phyloP scores from a whole-genome alignment of 2,888 invertebrate species.

The Seira ritae region DNA sequence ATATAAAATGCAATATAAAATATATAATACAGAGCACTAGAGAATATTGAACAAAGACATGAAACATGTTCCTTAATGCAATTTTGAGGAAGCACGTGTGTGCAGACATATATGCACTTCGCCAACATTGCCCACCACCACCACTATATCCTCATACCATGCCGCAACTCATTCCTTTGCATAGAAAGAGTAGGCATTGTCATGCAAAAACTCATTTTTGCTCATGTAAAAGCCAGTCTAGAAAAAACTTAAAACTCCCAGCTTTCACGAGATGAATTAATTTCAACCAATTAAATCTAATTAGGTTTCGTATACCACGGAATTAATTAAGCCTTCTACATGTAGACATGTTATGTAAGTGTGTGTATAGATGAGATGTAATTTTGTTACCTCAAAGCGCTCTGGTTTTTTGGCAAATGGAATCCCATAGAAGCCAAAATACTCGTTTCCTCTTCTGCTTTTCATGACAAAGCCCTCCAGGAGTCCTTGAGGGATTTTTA shows the following conservation, averaged over 20 bases:
- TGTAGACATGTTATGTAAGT: too few relatives aligned
- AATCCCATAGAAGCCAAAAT: slow-evolving; percentile 63
- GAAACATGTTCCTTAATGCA: too few relatives aligned
- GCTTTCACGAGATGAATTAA: too few relatives aligned
- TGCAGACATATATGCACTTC: background rate
- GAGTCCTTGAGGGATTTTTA: slow-evolving; percentile 62
- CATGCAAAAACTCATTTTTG: background rate
- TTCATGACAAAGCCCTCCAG: slow-evolving; percentile 55
- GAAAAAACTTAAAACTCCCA: too few relatives aligned
- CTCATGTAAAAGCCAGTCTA: too few relatives aligned
- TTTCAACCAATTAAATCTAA: background rate
- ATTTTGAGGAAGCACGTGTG: background rate
- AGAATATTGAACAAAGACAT: background rate
- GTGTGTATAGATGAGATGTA: background rate
- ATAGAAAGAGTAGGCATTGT: background rate
- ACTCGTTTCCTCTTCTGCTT: slow-evolving; percentile 49
- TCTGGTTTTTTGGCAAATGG: slow-evolving; percentile 56
- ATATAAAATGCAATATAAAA: slow-evolving; percentile 11
- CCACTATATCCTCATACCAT: too few relatives aligned
- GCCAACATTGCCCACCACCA: too few relatives aligned
- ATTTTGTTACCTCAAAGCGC: slow-evolving; percentile 67
- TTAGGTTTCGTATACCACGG: background rate
- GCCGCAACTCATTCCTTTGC: too few relatives aligned
- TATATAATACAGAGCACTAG: too few relatives aligned
- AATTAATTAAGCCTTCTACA: background rate